Conservation (phyloP, 2,113 vertebrate genomes). For the Electrona antarctica region DNA sequence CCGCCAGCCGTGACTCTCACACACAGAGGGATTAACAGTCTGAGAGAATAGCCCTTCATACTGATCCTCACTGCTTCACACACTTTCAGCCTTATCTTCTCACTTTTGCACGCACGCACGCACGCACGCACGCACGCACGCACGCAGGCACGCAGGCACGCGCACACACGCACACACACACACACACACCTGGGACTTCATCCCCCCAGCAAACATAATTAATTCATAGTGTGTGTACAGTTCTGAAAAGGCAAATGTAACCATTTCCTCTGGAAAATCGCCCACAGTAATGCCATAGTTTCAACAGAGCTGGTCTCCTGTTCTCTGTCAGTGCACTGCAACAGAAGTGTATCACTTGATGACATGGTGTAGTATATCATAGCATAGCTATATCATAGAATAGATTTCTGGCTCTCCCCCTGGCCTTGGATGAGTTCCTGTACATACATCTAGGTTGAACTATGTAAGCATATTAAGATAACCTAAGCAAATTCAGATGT, state of each 20-base stretch:
- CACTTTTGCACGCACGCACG: neutral
- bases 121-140: too few relatives aligned
- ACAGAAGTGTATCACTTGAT: neutral
- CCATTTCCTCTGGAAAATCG: slow-evolving; percentile 16
- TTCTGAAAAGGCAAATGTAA: slow-evolving; percentile 27
- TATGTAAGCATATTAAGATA: too few relatives aligned
- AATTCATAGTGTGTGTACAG: neutral
- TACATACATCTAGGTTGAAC: neutral
- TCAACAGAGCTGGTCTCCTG: slow-evolving; percentile 7
- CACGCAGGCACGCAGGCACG: too few relatives aligned
- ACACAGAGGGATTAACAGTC: slow-evolving; percentile 54
- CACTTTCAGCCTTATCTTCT: neutral
- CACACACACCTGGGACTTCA: neutral
- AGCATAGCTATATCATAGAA: neutral
- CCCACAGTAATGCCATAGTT: slow-evolving; percentile 20
- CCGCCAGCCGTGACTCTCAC: slow-evolving; percentile 30
- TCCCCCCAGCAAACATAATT: slow-evolving; percentile 21
- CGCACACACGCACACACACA: too few relatives aligned
- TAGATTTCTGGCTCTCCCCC: neutral
- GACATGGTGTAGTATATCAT: too few relatives aligned
- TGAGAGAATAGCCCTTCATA: slow-evolving; percentile 40
- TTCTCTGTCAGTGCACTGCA: neutral
- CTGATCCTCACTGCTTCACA: slow-evolving; percentile 25
- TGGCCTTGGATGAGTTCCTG: neutral
- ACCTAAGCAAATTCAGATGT: too few relatives aligned